Evolutionary conservation across 2,888 invertebrate genomes (phyloP), one percentile per base, ranked within the genome.

Genomic region (Incurvaria masculella): DNA sequence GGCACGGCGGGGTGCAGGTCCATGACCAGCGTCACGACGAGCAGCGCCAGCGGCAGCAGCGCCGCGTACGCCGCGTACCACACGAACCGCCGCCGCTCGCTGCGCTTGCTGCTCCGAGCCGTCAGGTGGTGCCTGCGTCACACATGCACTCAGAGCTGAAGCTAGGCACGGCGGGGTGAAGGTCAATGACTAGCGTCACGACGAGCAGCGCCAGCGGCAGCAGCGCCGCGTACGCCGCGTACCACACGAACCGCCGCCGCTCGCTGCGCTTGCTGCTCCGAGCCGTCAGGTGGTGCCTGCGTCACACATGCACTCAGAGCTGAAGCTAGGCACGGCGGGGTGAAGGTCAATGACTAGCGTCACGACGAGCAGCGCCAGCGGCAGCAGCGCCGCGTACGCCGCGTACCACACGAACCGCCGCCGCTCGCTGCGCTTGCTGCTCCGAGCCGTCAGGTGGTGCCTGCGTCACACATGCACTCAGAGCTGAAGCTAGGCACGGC

Each of bases 1-100:
- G 84, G 84, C 26, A 84, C 79, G n/a, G 80, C 80, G 0, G 84
- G 84, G 14, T 74, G 76, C 17, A 82, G 65, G 54, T 84, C 81
- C 80, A 82, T 79, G 4, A 72, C 66, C 52, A 83, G 65, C 2
- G 84, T 82, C n/a, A 83, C 65, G 42, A 81, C 55, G 11, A 83
- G 67, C 27, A 85, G 65, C 10, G 82, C 50, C 16, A 80, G 63
- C 1, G 85, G 80, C 18, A 80, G 63, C 4, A 80, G 61, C 61
- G 84, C 71, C 1, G 82, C 83, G 67, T 83, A 84, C 1, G 78
- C 65, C 44, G 80, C 80, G 58, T 84, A 85, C 70, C 78, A 81
- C 21, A 78, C 74, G 56, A 83, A 84, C 27, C 79, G 62, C 38
- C 74, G 59, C 33, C 76, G 61, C 73, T 72, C 73, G 48, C 73